Evolutionary conservation across 2,888 invertebrate genomes (phyloP), one percentile per base, ranked within the genome.

Genomic region (Bellardia pandia): DNA sequence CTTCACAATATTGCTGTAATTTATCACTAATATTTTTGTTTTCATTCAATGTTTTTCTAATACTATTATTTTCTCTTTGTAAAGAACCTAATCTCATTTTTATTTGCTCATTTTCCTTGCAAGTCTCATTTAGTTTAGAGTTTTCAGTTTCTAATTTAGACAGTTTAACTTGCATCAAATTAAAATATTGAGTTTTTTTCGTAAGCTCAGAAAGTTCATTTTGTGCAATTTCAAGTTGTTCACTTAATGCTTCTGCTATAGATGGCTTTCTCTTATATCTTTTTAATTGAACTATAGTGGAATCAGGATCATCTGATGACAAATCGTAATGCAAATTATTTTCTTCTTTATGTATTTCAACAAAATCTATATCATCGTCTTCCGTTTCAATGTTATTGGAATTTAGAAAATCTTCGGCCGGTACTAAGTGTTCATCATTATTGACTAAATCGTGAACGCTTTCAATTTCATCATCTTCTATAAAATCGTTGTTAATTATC

Each of bases 81-180:
- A 56, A 42, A 3, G 30, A 14, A n/a, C 64, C 33, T n/a, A 76
- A 33, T 56, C 72, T 64, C 11, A 5, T 76, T 3, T 72, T 79
- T 1, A 79, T 30, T 14, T 64, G 30, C 11, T 75, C 45, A 8
- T 56, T 66, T 62, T 80, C 60, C 37, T 62, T 23, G 13, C 13
- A 56, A 9, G 6, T 13, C 3, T 30, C 66, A 45, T 72, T 77
- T 1, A 86, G 53, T 23, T 79, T n/a, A 0, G 62, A 23, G 53
- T 75, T 80, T 75, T 86, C 86, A 13, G 33, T 14, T 68, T 77
- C 60, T 14, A 86, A 42, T 14, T 58, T 23, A 3, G 64, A 69
- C 2, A 64, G n/a, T 64, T 62, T 76, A 11, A 71, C n/a, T 48
- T 83, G 76, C 13, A 79, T 40, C 6, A 2, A 14, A 33, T 64